Conservation (phyloP, 92 coral and sea anemone species). For the Epizoanthus rinbou region DNA sequence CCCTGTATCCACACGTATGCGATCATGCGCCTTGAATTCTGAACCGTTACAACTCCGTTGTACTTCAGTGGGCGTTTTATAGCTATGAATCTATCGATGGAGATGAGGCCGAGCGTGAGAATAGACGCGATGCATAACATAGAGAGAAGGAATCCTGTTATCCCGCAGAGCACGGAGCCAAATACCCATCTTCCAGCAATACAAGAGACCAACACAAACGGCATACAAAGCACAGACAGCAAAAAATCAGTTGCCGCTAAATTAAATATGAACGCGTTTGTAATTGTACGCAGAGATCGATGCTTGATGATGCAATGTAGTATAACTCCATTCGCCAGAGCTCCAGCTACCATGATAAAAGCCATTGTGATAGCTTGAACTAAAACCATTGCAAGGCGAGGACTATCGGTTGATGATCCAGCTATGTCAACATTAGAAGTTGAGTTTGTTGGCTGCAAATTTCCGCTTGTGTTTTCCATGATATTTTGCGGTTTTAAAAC, state of each 20-base stretch:
- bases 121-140: conserved; percentile 79
- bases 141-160: conserved; percentile 76
- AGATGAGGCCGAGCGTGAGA: conserved; percentile 70
- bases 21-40: conserved; percentile 55
- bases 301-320: conserved; percentile 77
- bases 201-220: conserved; percentile 75
- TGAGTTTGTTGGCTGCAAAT: conserved; percentile 19
- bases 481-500: not conserved
- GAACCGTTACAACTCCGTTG: conserved; percentile 61
- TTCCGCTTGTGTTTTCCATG: not conserved
- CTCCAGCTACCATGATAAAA: conserved; percentile 59
- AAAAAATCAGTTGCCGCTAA: conserved; percentile 84
- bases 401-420: not conserved
- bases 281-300: conserved; percentile 66
- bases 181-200: conserved; percentile 76
- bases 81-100: conserved; percentile 84
- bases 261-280: conserved; percentile 81
- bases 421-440: not conserved
- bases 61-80: conserved; percentile 82
- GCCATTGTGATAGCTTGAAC: conserved; percentile 65
- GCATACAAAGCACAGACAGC: conserved; percentile 76
- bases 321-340: conserved; percentile 80
- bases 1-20: conserved; percentile 71
- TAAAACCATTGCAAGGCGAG: conserved; percentile 44
- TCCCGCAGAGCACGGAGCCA: conserved; percentile 63